phyloP scores from a whole-genome alignment of 2,888 invertebrate genomes.

The Cantharis nigra region DNA sequence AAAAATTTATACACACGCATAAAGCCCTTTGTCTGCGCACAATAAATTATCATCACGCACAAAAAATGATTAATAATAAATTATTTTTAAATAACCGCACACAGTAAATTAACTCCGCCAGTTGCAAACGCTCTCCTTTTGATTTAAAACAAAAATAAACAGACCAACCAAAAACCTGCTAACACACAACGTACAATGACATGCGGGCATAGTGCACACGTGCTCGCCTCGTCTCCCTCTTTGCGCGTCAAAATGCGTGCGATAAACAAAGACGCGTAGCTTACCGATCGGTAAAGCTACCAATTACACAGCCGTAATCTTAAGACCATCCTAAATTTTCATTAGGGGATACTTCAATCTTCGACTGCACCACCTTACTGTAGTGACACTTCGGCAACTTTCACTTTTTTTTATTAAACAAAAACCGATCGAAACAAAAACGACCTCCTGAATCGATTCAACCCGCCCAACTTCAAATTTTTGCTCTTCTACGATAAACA shows the following conservation, averaged over 20 bases:
- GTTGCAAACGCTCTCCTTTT: constrained; percentile 19
- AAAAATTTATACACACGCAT: constrained; percentile 6
- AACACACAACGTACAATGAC: constrained; percentile 22
- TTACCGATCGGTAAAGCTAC: constrained; percentile 1
- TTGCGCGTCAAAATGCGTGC: neutral
- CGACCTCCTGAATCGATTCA: neutral
- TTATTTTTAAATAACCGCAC: constrained; percentile 18
- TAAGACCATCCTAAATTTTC: neutral
- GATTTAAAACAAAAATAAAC: constrained; percentile 28
- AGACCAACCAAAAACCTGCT: constrained; percentile 24
- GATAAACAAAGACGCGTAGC: neutral
- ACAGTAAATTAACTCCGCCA: constrained; percentile 4
- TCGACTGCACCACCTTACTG: neutral
- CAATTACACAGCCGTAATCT: neutral
- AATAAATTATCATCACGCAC: constrained; percentile 9
- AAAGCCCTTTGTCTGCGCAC: constrained; percentile 8
- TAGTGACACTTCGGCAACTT: neutral
- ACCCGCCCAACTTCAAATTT: neutral
- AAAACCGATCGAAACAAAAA: neutral
- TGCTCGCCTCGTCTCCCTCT: constrained; percentile 8
- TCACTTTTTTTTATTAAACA: neutral
- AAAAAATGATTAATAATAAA: constrained; percentile 4
- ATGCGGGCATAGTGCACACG: constrained; percentile 10
- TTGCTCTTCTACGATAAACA: neutral
- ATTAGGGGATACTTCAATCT: neutral